Percentiles rank a stretch among this genome's conserved stretches.
Evolutionary conservation across 2,797 vertebrate genomes (phyloP).

Genomic region (Lepidocolaptes lacrymiger): DNA sequence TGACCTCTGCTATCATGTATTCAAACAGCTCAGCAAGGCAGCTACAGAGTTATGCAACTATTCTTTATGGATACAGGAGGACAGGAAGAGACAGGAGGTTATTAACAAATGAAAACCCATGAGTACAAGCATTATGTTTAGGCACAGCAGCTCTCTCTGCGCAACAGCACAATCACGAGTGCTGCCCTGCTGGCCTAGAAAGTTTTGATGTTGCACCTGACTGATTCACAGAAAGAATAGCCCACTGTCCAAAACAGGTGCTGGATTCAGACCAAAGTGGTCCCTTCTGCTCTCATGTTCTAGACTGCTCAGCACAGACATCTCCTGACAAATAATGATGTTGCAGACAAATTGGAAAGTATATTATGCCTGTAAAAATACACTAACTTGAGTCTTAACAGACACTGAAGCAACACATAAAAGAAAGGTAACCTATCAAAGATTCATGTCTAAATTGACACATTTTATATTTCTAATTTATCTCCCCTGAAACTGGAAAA

Average conservation of each 20-base stretch:
- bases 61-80: neutral
- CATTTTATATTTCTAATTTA: neutral
- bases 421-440: neutral
- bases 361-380: neutral
- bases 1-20: neutral
- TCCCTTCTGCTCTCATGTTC: neutral
- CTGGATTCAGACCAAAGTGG: neutral
- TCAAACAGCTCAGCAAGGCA: neutral
- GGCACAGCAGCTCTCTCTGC: neutral
- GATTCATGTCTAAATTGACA: neutral
- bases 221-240: neutral
- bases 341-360: neutral
- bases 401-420: neutral
- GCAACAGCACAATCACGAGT: neutral
- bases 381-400: neutral
- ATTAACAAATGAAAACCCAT: neutral
- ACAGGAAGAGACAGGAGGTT: neutral
- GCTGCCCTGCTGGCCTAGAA: neutral
- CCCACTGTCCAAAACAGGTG: neutral
- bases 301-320: neutral
- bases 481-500: constrained; percentile 3
- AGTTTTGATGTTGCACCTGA: neutral
- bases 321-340: neutral
- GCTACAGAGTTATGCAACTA: neutral
- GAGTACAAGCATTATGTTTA: neutral